Evolutionary conservation across 2,888 invertebrate genomes (phyloP), one percentile per base, ranked within the genome.

Genomic region (Diarsia mendica): DNA sequence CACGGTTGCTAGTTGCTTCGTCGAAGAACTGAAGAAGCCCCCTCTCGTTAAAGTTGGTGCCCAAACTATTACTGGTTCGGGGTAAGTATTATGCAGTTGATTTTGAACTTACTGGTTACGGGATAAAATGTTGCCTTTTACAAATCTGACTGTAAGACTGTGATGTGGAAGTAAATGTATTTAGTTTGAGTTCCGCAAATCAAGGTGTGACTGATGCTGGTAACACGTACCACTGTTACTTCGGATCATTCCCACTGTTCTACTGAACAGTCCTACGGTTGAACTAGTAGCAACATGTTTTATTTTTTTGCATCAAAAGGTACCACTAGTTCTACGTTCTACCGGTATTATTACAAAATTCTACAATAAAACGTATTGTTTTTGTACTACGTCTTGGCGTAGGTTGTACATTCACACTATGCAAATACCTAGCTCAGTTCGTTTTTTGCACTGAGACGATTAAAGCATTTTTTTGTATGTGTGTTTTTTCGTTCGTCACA

Each of bases 1-100:
- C 3, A 95, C 95, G 0, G 90, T 91, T 0, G 96, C 96, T 2
- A 93, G 93, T 75, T 95, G 96, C 85, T 90, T 39, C 39, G 8
- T 39, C 39, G 39, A 39, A 39, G 39, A 39, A 39, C 39, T 39
- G 6, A 39, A 39, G 39, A 39, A 8, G 6, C 39, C 6, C 8
- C 39, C 39, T 8, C 39, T 39, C 39, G 39, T 39, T 0, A 96
- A 95, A 89, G 82, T 93, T 67, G 95, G 95, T 0, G 80, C 90
- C 5, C 87, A 85, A 8, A 86, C 89, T 64, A 85, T 94, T 5
- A 90, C 91, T 65, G 89, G 87, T 18, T n/a, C 51, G 0, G 92
- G 93, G 94, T 94, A 71, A 85, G 86, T 73, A 11, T 18, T 64
- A 15, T 72, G 18, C 46, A 18, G 5, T 55, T 6, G 28, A 13